Percentiles rank a stretch among this genome's conserved stretches.
These are phyloP conservation scores for Euzetes globulus DNA, from an alignment of 2,888 invertebrate species.

Conservation along the genomic window DNA sequence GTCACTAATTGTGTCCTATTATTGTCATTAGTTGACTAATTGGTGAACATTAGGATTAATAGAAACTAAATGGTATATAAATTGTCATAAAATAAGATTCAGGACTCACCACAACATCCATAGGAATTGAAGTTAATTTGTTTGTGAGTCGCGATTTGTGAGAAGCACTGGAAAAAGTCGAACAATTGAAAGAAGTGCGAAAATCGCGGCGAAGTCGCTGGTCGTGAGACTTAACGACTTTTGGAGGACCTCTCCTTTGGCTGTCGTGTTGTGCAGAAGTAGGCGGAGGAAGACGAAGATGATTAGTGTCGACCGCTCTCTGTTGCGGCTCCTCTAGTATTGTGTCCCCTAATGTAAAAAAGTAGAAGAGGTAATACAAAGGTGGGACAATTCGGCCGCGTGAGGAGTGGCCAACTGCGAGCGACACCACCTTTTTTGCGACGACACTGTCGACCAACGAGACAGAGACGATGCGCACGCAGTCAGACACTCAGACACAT, in stretches of 20 bases:
- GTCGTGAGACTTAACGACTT: slow-evolving; percentile 21
- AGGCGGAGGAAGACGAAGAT: slow-evolving; percentile 10
- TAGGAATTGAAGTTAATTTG: not conserved
- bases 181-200: not conserved
- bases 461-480: not conserved
- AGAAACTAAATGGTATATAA: not conserved
- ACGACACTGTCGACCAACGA: slow-evolving; percentile 10
- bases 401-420: slow-evolving; percentile 18
- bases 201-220: slow-evolving; percentile 11
- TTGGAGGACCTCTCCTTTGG: slow-evolving; percentile 10
- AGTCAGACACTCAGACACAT: slow-evolving; percentile 23
- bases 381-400: slow-evolving; percentile 22
- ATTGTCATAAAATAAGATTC: not conserved
- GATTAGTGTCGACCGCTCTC: not conserved
- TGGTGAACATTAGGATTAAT: not conserved
- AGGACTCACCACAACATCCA: slow-evolving; percentile 15
- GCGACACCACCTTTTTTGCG: slow-evolving; percentile 27
- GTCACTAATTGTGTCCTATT: too few relatives aligned
- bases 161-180: not conserved
- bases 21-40: too few relatives aligned
- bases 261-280: slow-evolving; percentile 14
- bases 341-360: slow-evolving; percentile 18
- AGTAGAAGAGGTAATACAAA: slow-evolving; percentile 26
- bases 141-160: slow-evolving; percentile 9
- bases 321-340: slow-evolving; percentile 13